These are phyloP conservation scores for Eclectus roratus DNA, from an alignment of 2,113 vertebrate species.

Conservation along the genomic window DNA sequence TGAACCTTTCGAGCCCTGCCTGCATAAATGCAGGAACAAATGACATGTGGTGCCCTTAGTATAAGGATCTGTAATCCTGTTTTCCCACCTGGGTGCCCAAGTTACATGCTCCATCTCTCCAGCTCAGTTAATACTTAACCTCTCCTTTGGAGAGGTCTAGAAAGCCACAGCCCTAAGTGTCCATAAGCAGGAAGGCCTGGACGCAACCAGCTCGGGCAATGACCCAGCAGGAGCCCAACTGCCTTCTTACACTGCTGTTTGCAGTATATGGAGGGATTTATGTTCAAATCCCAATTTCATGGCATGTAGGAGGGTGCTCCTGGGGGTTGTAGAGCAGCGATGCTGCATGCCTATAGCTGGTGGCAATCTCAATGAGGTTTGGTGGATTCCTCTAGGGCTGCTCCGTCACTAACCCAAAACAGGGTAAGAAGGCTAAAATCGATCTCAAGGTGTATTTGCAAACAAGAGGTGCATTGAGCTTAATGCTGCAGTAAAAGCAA, in stretches of 20 bases:
- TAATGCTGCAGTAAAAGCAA: neutral
- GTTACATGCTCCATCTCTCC: neutral
- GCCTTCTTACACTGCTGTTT: fast-evolving
- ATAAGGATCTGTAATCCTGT: neutral
- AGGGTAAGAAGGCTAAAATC: neutral
- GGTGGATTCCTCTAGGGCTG: neutral
- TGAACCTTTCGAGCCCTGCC: neutral
- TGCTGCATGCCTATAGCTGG: neutral
- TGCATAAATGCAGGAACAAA: neutral
- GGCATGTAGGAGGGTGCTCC: neutral
- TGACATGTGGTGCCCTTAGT: neutral
- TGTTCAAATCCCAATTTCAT: neutral
- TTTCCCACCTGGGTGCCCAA: neutral
- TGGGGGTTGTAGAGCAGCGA: neutral
- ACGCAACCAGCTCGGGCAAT: neutral
- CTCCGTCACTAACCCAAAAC: neutral
- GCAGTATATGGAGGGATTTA: neutral
- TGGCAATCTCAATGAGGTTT: neutral
- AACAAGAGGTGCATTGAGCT: neutral
- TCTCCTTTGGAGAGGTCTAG: neutral
- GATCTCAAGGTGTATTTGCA: neutral
- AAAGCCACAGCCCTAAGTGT: neutral
- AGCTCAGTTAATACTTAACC: neutral
- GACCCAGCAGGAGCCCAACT: neutral
- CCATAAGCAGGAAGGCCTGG: neutral